A percentile compares a stretch with the other conserved stretches of the same genome.
phyloP scores from a whole-genome alignment of 2,113 vertebrate species.

The zebrafish (Danio rerio) region DNA sequence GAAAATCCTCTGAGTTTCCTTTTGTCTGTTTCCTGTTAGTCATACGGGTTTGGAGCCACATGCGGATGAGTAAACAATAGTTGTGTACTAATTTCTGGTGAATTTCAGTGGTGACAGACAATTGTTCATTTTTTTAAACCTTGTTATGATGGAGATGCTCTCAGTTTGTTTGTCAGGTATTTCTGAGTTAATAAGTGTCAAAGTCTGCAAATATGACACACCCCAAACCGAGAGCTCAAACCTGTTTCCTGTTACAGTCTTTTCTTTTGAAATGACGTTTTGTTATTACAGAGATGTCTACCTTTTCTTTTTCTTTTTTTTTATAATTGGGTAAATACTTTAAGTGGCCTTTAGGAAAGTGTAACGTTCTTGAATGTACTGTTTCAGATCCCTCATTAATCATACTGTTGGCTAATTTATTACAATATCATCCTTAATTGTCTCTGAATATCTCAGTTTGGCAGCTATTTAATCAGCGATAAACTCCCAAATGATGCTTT shows the following conservation, averaged over 20 bases:
- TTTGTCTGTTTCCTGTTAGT: too few relatives aligned
- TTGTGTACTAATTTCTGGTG: not conserved
- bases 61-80: not conserved
- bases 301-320: not conserved
- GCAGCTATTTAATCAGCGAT: constrained; percentile 17
- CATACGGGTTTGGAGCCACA: not conserved
- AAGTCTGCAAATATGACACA: not conserved
- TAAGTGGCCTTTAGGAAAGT: not conserved
- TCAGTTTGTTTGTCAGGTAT: not conserved
- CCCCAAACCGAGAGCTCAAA: not conserved
- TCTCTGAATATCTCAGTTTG: not conserved
- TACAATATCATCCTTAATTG: not conserved
- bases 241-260: not conserved
- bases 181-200: not conserved
- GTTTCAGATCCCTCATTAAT: not conserved
- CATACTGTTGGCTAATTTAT: not conserved
- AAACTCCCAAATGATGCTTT: not conserved
- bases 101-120: not conserved
- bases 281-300: not conserved
- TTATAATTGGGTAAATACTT: not conserved
- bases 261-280: not conserved
- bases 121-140: not conserved
- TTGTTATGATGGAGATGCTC: not conserved
- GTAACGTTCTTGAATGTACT: not conserved
- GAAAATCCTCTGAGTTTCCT: not conserved